phyloP scores from a whole-genome alignment of 2,888 invertebrate genomes.

The Torymus auratus region DNA sequence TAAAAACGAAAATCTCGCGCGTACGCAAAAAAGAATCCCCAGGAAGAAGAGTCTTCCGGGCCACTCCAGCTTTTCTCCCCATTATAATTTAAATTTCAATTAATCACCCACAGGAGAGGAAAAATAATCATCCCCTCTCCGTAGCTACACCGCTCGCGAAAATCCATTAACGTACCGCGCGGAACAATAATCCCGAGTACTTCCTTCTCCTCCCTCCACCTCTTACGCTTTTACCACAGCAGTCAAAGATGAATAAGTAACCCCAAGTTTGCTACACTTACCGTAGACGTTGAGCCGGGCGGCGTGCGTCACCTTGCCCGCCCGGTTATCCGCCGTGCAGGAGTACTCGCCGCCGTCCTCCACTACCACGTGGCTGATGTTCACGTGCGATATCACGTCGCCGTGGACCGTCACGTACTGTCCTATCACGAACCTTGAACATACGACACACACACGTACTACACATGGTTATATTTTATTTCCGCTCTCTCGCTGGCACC shows the following conservation, averaged over 20 bases:
- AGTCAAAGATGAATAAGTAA: neutral
- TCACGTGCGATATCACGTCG: conserved; percentile 90
- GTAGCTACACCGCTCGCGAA: too few species aligned
- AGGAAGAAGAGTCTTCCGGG: too few species aligned
- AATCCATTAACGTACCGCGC: too few species aligned
- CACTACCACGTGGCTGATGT: conserved; percentile 87
- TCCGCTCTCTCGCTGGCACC: too few species aligned
- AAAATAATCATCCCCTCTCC: too few species aligned
- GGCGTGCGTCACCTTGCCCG: conserved; percentile 85
- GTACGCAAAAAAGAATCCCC: too few species aligned
- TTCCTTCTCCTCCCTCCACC: too few species aligned
- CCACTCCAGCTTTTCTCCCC: too few species aligned
- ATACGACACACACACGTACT: conserved; percentile 6
- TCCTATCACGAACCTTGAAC: conserved; percentile 84
- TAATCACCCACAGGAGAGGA: too few species aligned
- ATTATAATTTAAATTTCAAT: too few species aligned
- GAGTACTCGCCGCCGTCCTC: conserved; percentile 90
- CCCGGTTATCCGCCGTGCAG: conserved; percentile 86
- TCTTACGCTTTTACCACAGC: neutral
- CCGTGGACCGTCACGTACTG: conserved; percentile 88
- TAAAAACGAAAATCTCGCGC: too few species aligned
- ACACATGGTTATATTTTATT: neutral
- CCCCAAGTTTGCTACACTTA: conserved; percentile 73
- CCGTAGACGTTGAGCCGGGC: conserved; percentile 89
- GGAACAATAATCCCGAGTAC: too few species aligned